A percentile compares a stretch with the other conserved stretches of the same genome.
Evolutionary conservation across 2,888 invertebrate species (phyloP).

Genomic region (Coecobrya sp.): DNA sequence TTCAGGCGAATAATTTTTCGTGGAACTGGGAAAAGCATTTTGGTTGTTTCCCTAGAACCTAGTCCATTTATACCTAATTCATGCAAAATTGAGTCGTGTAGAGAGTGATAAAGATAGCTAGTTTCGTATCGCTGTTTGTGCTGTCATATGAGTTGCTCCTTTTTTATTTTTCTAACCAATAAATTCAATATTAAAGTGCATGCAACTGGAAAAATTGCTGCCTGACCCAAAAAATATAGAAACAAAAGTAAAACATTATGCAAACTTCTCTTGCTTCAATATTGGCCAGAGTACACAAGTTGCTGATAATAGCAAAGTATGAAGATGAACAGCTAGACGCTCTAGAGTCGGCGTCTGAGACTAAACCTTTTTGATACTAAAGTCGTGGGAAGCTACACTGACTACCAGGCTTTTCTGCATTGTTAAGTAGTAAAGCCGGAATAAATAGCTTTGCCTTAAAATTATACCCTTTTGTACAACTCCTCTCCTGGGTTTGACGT

Average conservation of each 20-base stretch:
- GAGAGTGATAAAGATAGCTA: background rate
- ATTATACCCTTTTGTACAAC: conserved; percentile 20
- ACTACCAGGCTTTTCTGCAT: background rate
- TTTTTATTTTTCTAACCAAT: no score
- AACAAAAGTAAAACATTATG: no score
- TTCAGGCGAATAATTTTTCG: background rate
- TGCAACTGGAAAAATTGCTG: no score
- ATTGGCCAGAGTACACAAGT: background rate
- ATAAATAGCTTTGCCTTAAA: conserved; percentile 38
- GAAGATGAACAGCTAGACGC: background rate
- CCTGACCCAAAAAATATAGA: no score
- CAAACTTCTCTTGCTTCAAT: background rate
- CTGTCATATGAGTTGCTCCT: background rate
- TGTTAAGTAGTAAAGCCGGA: conserved; percentile 11
- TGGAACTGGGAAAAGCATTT: background rate
- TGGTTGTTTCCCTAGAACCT: background rate
- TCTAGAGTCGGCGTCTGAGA: background rate
- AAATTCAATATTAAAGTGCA: no score
- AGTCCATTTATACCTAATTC: background rate
- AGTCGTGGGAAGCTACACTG: background rate
- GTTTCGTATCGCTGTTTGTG: background rate
- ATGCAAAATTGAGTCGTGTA: background rate
- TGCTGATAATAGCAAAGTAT: background rate
- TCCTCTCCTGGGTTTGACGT: conserved; percentile 24
- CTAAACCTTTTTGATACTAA: background rate